Conservation (phyloP, 2,888 invertebrate species). For the Chymomyza amoena region DNA sequence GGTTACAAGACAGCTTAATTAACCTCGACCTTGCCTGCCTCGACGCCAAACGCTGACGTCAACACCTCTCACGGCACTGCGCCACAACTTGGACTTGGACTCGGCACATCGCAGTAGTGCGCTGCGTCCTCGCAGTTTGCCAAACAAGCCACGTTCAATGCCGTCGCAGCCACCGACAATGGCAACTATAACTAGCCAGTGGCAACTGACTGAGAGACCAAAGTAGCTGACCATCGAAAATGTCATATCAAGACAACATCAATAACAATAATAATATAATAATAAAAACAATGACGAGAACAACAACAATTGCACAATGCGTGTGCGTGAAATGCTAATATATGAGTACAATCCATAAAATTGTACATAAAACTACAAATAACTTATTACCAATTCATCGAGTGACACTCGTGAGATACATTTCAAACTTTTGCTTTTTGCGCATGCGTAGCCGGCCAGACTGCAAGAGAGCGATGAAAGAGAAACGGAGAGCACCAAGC, state of each 20-base stretch:
- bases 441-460: constrained; percentile 65
- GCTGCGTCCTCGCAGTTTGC: constrained; percentile 21
- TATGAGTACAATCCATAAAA: background rate
- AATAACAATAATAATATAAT: constrained; percentile 43
- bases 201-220: constrained; percentile 8
- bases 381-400: constrained; percentile 54
- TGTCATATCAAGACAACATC: constrained; percentile 68
- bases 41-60: constrained; percentile 54
- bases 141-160: constrained; percentile 62
- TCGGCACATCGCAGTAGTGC: background rate
- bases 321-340: constrained; percentile 44
- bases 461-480: background rate
- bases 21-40: constrained; percentile 75
- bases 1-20: constrained; percentile 75
- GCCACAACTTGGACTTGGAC: background rate
- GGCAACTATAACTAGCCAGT: constrained; percentile 21
- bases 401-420: constrained; percentile 32
- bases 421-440: constrained; percentile 39
- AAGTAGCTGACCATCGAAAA: constrained; percentile 61
- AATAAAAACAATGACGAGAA: constrained; percentile 25
- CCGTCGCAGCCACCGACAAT: constrained; percentile 17
- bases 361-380: constrained; percentile 14
- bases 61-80: constrained; percentile 25
- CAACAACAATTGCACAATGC: constrained; percentile 28
- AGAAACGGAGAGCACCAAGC: background rate